These are phyloP conservation scores for Mellivora capensis DNA, from an alignment of 2,113 vertebrate species.

Conservation along the genomic window DNA sequence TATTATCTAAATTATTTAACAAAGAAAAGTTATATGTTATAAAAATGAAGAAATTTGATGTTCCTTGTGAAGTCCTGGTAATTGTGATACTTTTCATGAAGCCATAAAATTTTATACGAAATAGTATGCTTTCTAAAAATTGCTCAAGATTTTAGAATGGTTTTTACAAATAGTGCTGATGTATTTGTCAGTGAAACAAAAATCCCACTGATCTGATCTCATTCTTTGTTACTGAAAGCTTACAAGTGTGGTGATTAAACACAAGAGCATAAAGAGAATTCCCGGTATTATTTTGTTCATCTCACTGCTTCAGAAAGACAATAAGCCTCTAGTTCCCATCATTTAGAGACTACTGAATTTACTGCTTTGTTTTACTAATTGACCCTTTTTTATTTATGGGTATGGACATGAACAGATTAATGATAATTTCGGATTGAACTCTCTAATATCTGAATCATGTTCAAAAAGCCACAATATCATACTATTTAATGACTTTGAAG, in stretches of 20 bases:
- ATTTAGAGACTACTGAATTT: background rate
- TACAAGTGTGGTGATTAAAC: background rate
- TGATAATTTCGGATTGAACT: background rate
- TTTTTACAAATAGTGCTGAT: background rate
- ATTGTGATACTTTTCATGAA: background rate
- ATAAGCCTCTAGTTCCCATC: background rate
- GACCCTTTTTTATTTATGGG: background rate
- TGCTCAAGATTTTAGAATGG: background rate
- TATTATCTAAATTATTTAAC: background rate
- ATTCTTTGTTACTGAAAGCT: slow-evolving; percentile 4
- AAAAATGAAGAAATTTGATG: background rate
- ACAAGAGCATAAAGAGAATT: background rate
- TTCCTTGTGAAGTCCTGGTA: background rate
- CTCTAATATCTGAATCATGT: background rate
- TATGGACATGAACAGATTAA: background rate
- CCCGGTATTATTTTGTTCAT: background rate
- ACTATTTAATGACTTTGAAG: background rate
- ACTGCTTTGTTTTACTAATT: background rate
- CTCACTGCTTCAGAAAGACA: background rate
- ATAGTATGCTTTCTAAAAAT: background rate
- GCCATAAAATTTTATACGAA: background rate
- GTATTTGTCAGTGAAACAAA: background rate
- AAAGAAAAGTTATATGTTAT: background rate
- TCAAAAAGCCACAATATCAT: background rate
- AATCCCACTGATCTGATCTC: background rate